Conservation (phyloP, 2,888 invertebrate species). For the Chrysomela aeneicollis region DNA sequence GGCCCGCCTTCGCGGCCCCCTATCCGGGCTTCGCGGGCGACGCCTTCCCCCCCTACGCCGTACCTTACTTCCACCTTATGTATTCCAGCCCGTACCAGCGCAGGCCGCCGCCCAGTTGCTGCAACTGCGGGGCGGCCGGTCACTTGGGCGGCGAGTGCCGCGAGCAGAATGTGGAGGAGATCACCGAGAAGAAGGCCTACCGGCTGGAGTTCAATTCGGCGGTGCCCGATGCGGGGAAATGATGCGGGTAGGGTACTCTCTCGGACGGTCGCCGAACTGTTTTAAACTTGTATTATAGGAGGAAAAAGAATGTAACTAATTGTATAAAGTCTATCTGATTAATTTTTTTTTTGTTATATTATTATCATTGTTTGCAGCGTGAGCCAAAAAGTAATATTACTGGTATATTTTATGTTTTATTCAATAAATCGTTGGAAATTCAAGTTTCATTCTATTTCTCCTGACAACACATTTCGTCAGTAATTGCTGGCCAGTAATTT, state of each 20-base stretch:
- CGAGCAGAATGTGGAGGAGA: slow-evolving; percentile 91
- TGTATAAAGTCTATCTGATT: slow-evolving; percentile 39
- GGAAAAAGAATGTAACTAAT: slow-evolving; percentile 41
- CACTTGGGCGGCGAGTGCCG: slow-evolving; percentile 89
- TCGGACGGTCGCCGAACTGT: slow-evolving; percentile 52
- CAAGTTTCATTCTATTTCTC: not conserved
- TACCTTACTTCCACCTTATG: slow-evolving; percentile 55
- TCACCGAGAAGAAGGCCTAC: slow-evolving; percentile 77
- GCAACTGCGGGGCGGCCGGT: slow-evolving; percentile 88
- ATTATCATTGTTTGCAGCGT: slow-evolving; percentile 21
- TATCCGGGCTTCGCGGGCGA: slow-evolving; percentile 50
- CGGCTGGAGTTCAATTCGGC: slow-evolving; percentile 68
- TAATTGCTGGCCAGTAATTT: too few species aligned
- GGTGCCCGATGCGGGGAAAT: slow-evolving; percentile 41
- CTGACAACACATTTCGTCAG: not conserved
- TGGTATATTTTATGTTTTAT: slow-evolving; percentile 4
- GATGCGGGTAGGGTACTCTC: slow-evolving; percentile 38
- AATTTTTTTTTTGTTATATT: slow-evolving; percentile 28
- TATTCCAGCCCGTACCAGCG: slow-evolving; percentile 59
- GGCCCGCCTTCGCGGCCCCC: slow-evolving; percentile 54
- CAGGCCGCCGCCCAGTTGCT: slow-evolving; percentile 77
- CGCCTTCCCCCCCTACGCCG: slow-evolving; percentile 48
- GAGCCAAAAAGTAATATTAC: slow-evolving; percentile 19
- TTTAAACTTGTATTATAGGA: slow-evolving; percentile 47
- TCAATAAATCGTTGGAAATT: not conserved